phyloP scores from a whole-genome alignment of 1,140 invertebrate species.

The Ganaspis sp. region DNA sequence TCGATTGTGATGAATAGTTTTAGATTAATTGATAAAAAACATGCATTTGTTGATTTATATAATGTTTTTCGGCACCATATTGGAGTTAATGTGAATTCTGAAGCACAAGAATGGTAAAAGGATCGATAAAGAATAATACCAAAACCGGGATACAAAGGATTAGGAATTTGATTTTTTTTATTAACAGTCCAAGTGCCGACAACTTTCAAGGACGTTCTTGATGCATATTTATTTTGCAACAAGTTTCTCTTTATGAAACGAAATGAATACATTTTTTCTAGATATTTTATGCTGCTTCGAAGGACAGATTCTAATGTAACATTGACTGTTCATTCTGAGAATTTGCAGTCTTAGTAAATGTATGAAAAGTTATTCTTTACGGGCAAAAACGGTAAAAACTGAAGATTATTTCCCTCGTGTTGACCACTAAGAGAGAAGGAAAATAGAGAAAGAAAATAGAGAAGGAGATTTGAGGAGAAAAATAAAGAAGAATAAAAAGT shows the following conservation, averaged over 20 bases:
- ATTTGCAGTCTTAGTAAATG: neutral
- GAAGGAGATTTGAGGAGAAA: too few relatives aligned
- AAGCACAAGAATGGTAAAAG: too few relatives aligned
- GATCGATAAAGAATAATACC: too few relatives aligned
- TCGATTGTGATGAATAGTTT: too few relatives aligned
- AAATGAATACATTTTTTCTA: neutral
- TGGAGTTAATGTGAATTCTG: too few relatives aligned
- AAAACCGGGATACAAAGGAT: neutral
- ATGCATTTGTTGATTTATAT: too few relatives aligned
- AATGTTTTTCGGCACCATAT: too few relatives aligned
- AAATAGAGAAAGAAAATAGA: too few relatives aligned
- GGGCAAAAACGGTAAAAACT: slow-evolving; percentile 8
- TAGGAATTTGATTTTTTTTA: neutral
- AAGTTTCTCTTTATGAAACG: slow-evolving; percentile 10
- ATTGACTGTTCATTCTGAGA: neutral
- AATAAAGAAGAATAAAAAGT: too few relatives aligned
- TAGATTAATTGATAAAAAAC: too few relatives aligned
- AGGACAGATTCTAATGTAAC: neutral
- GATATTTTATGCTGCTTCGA: slow-evolving; percentile 2
- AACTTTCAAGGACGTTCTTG: neutral
- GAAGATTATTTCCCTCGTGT: neutral
- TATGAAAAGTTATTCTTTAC: slow-evolving; percentile 25
- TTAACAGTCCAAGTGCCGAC: neutral
- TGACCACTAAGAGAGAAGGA: neutral
- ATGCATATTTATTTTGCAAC: slow-evolving; percentile 9